Base-by-base conservation (phyloP, 2,888 invertebrate genomes). In the Erebia aethiops region DNA sequence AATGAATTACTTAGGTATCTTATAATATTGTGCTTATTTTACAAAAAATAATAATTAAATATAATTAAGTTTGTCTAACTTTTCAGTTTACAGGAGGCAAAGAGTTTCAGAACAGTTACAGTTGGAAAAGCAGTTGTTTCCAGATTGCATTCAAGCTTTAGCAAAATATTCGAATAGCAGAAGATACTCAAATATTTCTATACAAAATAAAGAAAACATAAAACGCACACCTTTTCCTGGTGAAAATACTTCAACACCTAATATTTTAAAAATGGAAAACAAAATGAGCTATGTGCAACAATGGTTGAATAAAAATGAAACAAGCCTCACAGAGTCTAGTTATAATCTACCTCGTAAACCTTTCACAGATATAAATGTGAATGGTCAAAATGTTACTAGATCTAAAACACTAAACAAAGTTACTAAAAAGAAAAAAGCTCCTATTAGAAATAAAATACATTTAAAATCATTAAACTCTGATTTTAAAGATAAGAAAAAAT, bases 101-200 rank as follows among this genome's bases (percentile, higher is more conserved):
- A 83, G 88, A 74, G 71, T 87, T 70, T 91, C 88, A 66, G 89
- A 91, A 70, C 84, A 87, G 71, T 77, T 88, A 62, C 89, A 85
- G 80, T 75, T 85, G 62, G 92, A 93, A 81, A 91, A 86, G 76
- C 82, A 89, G 74, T 5, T 92, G n/a, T 93, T 93, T 73, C 92
- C 92, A 70, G 78, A 87, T 78, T 90, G 90, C 74, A 91, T 93
- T 75, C 91, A 92, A 83, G 92, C 90, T 72, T 86, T 87, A 61
- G 69, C 75, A 26, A 91, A 88, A 76, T 92, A 92, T 80, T 83
- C 71, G 71, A 92, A 93, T 76, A 92, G 88, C 80, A 86, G 86
- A 69, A 92, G 86, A 82, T 86, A 84, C 75, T 74, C 75, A n/a
- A 79, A 75, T 61, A 41, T 26, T 57, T 77, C 73, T 4, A 26